Percentiles rank a stretch among this genome's conserved stretches.
Conservation (phyloP, 2,797 vertebrate species). For the Cryptoblepharus egeriae region DNA sequence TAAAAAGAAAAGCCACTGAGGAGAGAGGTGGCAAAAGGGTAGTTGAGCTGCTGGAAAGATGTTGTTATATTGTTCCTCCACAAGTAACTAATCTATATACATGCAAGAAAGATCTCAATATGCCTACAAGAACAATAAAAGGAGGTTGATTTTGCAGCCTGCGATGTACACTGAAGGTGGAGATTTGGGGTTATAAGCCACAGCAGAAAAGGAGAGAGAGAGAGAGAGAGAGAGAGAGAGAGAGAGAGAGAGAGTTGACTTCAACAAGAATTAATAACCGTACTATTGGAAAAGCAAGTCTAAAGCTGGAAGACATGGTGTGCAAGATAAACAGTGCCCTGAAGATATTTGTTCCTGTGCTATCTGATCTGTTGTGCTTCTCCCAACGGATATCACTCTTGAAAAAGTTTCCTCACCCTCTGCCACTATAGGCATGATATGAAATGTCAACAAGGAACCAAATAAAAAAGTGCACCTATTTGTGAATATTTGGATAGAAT, state of each 20-base stretch:
- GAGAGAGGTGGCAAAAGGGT: too few species aligned
- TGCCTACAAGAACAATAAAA: not conserved
- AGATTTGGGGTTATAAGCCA: not conserved
- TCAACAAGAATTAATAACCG: constrained; percentile 23
- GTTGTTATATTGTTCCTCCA: too few species aligned
- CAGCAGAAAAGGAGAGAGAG: not conserved
- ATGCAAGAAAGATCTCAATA: not conserved
- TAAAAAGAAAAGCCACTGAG: too few species aligned
- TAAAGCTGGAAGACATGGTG: not conserved
- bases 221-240: not conserved
- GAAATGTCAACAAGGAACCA: constrained; percentile 25
- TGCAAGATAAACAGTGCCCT: constrained; percentile 34
- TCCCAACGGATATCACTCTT: not conserved
- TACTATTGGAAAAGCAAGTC: constrained; percentile 12
- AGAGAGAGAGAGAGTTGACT: not conserved
- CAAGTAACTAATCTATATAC: not conserved
- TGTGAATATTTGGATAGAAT: not conserved
- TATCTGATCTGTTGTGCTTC: not conserved
- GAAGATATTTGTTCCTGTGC: constrained; percentile 37
- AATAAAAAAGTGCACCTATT: constrained; percentile 24
- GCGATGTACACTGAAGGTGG: not conserved
- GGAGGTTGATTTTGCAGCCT: not conserved
- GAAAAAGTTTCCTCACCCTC: not conserved
- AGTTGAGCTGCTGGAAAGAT: too few species aligned
- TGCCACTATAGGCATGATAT: constrained; percentile 1